Conservation (phyloP, 2,888 invertebrate genomes). For the Pyrrhia umbra region DNA sequence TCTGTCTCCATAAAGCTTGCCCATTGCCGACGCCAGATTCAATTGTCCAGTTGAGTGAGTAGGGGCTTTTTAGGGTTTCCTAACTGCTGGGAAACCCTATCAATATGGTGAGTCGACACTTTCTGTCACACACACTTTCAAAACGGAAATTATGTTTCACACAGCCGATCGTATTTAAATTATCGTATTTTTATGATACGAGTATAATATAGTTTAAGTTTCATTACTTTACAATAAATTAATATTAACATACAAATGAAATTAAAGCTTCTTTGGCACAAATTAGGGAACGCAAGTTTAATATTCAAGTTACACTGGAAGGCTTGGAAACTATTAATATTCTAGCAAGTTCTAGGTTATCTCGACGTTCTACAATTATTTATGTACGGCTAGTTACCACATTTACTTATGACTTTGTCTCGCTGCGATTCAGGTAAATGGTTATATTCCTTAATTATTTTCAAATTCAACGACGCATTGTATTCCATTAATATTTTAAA, state of each 20-base stretch:
- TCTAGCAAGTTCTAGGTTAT: constrained; percentile 38
- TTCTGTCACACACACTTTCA: constrained; percentile 24
- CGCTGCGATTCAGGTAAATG: not conserved
- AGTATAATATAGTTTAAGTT: too few relatives aligned
- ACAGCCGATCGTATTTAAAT: not conserved
- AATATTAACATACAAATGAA: too few relatives aligned
- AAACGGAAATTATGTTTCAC: not conserved
- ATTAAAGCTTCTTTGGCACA: constrained; percentile 24
- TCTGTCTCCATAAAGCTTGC: constrained; percentile 49
- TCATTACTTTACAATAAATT: too few relatives aligned
- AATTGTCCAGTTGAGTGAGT: constrained; percentile 57
- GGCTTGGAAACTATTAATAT: constrained; percentile 52
- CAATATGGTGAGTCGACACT: constrained; percentile 29
- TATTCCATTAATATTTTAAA: too few relatives aligned
- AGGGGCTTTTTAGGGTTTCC: constrained; percentile 55
- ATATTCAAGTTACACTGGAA: constrained; percentile 40
- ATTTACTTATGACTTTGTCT: constrained; percentile 13
- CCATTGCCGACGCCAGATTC: constrained; percentile 50
- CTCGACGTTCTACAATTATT: constrained; percentile 15
- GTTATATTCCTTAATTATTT: not conserved
- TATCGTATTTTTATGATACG: not conserved
- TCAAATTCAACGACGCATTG: not conserved
- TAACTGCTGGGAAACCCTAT: constrained; percentile 51
- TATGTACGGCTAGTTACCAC: constrained; percentile 9
- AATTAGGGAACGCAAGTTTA: constrained; percentile 28